A percentile compares a stretch with the other conserved stretches of the same genome.
These are phyloP conservation scores for Tenthredo distinguenda DNA, from an alignment of 2,888 invertebrate species.

Conservation along the genomic window DNA sequence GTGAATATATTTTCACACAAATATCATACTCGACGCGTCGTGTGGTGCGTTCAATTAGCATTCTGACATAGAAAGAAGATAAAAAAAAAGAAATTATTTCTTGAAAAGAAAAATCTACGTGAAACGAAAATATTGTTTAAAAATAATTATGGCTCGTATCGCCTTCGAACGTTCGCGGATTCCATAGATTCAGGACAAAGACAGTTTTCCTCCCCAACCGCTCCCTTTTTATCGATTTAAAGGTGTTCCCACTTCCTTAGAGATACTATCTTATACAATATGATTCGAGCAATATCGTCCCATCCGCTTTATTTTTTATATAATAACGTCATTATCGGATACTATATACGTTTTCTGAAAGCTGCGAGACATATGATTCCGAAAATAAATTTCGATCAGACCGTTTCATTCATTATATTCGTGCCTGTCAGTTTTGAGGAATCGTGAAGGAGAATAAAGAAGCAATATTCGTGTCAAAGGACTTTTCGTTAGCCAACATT, in stretches of 20 bases:
- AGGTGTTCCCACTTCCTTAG: slow-evolving; percentile 2
- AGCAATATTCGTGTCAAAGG: neutral
- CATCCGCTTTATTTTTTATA: slow-evolving; percentile 33
- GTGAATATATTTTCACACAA: neutral
- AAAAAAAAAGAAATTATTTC: too few relatives aligned
- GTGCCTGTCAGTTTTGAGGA: neutral
- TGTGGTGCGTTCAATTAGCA: neutral
- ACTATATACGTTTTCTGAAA: neutral
- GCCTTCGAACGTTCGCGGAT: neutral
- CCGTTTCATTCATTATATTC: neutral
- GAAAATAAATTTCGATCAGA: neutral
- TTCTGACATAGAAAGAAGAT: too few relatives aligned
- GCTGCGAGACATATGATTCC: neutral
- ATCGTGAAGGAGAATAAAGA: neutral
- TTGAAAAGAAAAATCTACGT: neutral
- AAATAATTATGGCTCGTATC: slow-evolving; percentile 16
- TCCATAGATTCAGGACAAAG: slow-evolving; percentile 3
- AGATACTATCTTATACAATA: slow-evolving; percentile 19
- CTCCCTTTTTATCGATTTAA: slow-evolving; percentile 34
- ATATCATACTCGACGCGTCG: neutral
- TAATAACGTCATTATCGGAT: slow-evolving; percentile 33
- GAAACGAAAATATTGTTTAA: neutral
- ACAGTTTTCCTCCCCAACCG: neutral
- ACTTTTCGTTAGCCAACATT: slow-evolving; percentile 7
- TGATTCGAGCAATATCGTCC: neutral